Base-by-base conservation (phyloP, 1,140 invertebrate species). In the Lepidurus apus region DNA sequence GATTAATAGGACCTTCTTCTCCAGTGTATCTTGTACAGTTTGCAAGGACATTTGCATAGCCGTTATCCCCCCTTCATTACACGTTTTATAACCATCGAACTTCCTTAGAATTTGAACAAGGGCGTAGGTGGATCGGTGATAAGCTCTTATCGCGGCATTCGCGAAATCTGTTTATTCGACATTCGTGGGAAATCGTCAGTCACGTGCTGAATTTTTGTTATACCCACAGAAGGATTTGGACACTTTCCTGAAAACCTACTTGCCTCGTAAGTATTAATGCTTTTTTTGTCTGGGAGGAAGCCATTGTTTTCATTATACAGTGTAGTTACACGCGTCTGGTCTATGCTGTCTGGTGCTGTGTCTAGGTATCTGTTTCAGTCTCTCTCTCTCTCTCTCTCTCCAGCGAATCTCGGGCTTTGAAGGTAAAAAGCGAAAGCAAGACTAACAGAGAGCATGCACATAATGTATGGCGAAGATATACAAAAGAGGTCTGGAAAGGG, bases 81-180 rank as follows among this genome's bases (percentile, higher is more conserved):
- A 13, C 21, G 53, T 21, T 21, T 17, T 65, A 17, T 21, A 21
- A 65, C 53, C 21, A n/a, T 13, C 53, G 8, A 65, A 65, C 53
- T 65, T 21, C 53, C 53, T 65, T 65, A 65, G 53, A 65, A 65
- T 65, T 5, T n/a, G 53, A 65, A 65, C 53, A 65, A 65, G 53
- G 53, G 53, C 53, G 53, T 65, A 65, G 53, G 53, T 21, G 53
- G 53, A n/a, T 65, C 1, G 53, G 53, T 21, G 53, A 65, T 65
- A 65, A 65, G 53, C 53, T 65, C 21, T 65, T 65, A 65, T 65
- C 53, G 21, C n/a, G 53, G n/a, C 3, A 13, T 34, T 34, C 34
- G 34, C 34, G 34, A 65, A 21, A 65, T 65, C 53, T 21, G 21
- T 65, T 7, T 13, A n/a, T 13, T 4, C 17, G 17, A n/a, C 21